Percentiles rank a stretch among this genome's conserved stretches.
Evolutionary conservation across 2,797 vertebrate species (phyloP).

Genomic region (Tympanoctomys barrerae): DNA sequence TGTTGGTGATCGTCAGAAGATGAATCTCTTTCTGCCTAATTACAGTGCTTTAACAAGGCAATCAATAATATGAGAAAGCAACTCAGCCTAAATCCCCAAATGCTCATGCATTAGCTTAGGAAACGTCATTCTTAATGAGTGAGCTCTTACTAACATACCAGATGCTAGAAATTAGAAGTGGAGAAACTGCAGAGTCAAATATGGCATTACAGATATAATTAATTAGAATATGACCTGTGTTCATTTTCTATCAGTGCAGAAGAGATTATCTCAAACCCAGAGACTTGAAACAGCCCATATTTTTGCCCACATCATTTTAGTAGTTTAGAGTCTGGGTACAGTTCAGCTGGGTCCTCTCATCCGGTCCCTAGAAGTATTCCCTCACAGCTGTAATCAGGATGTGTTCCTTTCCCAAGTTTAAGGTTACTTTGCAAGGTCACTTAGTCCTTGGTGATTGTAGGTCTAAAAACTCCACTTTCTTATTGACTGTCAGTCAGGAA

Average conservation of each 20-base stretch:
- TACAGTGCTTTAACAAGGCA: slow-evolving; percentile 45
- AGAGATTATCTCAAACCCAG: neutral
- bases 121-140: neutral
- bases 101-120: neutral
- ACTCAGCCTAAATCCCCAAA: neutral
- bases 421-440: neutral
- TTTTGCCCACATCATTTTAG: neutral
- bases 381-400: neutral
- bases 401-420: neutral
- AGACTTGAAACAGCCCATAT: slow-evolving; percentile 1
- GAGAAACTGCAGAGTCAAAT: neutral
- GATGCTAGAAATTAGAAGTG: neutral
- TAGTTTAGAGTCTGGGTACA: neutral
- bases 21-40: slow-evolving; percentile 13
- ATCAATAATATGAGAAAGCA: slow-evolving; percentile 1
- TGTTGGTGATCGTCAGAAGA: neutral
- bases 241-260: neutral
- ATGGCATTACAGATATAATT: neutral
- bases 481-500: neutral
- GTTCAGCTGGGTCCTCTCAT: neutral
- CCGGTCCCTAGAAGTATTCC: neutral
- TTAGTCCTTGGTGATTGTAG: neutral
- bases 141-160: neutral
- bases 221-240: neutral
- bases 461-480: neutral